Base-by-base conservation (phyloP, 2,113 vertebrate species). In the Seriola rivoliana region DNA sequence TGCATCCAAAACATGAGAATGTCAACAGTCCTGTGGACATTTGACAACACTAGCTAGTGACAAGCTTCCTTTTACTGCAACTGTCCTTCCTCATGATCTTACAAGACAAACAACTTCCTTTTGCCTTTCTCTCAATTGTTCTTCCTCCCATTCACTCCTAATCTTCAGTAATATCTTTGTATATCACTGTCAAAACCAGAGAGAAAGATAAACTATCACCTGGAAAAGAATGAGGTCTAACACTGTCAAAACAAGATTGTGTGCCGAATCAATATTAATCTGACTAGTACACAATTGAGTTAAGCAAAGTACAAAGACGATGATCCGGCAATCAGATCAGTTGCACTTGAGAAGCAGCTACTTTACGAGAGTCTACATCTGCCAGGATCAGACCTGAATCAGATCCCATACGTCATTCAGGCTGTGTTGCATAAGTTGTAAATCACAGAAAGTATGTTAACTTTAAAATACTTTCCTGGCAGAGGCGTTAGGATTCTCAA, bases 311-410 rank as follows among this genome's bases (percentile, higher is more conserved):
- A 75, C 42, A 54, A 71, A 54, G 67, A 82, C 44, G 54, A 69
- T 55, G 65, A 76, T 75, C 36, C 5, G 3, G 38, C 46, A 69
- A 89, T 82, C 32, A 82, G 81, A 83, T 83, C 71, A 88, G 73
- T 68, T 36, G 13, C 32, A 75, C 6, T 16, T 36, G 40, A 68
- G 48, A 66, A 38, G 25, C 63, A 23, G 29, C 23, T 59, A 3
- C 36, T 67, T 14, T 1, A 3, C 23, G 25, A n/a, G 40, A 34
- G 54, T 11, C 52, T 8, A 55, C 64, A 29, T 74, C 46, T 75
- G 57, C 32, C 46, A 44, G n/a, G 32, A 48, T 21, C 54, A 44
- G 38, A 85, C 65, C 65, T 64, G 29, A 71, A 16, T 65, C 57
- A 60, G 50, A 8, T 42, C 17, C 23, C 10, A 9, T 48, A 40